Conservation (phyloP, 2,797 vertebrate genomes). For the Cyclopterus lumpus region DNA sequence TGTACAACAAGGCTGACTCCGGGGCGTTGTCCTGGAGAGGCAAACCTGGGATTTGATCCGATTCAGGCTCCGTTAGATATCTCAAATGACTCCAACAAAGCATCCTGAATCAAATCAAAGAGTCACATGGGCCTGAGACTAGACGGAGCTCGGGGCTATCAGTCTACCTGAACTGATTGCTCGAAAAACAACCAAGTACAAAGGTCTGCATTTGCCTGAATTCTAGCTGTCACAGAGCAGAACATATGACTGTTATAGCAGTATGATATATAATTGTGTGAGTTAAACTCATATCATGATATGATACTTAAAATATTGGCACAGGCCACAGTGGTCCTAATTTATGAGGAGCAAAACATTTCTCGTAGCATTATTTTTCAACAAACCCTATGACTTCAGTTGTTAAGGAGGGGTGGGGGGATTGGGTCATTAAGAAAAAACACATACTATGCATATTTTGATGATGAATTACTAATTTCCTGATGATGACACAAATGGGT, state of each 20-base stretch:
- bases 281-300: not conserved
- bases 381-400: not conserved
- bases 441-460: not conserved
- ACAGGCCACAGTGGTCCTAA: not conserved
- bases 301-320: not conserved
- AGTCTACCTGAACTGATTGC: conserved; percentile 67
- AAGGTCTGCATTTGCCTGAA: conserved; percentile 14
- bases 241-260: not conserved
- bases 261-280: not conserved
- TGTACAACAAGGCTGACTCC: conserved; percentile 31
- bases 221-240: conserved; percentile 16
- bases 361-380: not conserved
- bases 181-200: conserved; percentile 32
- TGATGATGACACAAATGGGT: conserved; percentile 4
- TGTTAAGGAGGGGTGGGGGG: not conserved
- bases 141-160: conserved; percentile 67
- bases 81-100: conserved; percentile 72
- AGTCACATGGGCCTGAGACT: conserved; percentile 64
- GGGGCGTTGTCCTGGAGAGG: conserved; percentile 54
- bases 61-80: conserved; percentile 72
- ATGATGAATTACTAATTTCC: not conserved
- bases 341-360: not conserved
- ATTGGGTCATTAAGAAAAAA: not conserved
- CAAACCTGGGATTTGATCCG: conserved; percentile 62
- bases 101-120: conserved; percentile 76